Evolutionary conservation across 2,888 invertebrate species (phyloP).

Genomic region (Taenaris catops): DNA sequence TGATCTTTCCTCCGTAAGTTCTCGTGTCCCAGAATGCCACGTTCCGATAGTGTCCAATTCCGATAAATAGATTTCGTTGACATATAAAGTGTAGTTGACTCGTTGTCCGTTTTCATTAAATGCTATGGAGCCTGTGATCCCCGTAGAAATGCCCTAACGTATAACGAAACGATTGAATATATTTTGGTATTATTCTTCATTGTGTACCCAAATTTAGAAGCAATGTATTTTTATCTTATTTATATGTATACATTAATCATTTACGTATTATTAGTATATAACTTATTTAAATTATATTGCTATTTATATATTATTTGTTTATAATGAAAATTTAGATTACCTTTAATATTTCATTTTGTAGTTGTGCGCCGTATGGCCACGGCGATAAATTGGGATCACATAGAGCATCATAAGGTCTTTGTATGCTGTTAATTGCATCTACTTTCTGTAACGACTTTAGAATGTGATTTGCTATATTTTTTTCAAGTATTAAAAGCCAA

Average conservation of each 20-base stretch:
- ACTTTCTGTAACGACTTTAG: slow-evolving; percentile 42
- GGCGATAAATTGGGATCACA: slow-evolving; percentile 40
- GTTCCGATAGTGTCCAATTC: slow-evolving; percentile 44
- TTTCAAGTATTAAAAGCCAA: too few species aligned
- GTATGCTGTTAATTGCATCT: slow-evolving; percentile 25
- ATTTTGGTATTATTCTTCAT: too few species aligned
- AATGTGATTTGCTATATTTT: slow-evolving; percentile 58
- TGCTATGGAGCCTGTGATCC: slow-evolving; percentile 83
- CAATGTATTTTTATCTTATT: too few species aligned
- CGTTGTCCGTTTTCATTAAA: slow-evolving; percentile 85
- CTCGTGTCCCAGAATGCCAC: slow-evolving; percentile 64
- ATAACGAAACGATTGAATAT: too few species aligned
- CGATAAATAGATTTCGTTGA: slow-evolving; percentile 77
- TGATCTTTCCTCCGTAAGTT: slow-evolving; percentile 72
- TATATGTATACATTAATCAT: too few species aligned
- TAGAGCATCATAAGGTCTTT: slow-evolving; percentile 33
- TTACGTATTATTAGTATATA: too few species aligned
- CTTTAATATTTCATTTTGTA: slow-evolving; percentile 54
- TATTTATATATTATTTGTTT: too few species aligned
- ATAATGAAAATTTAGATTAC: too few species aligned
- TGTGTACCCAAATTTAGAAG: too few species aligned
- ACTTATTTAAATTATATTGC: too few species aligned
- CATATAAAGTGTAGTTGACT: slow-evolving; percentile 83
- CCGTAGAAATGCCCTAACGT: slow-evolving; percentile 81
- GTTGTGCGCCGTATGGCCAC: slow-evolving; percentile 48